Conservation (phyloP, 1,140 invertebrate genomes). For the Lutraria rhynchaena region DNA sequence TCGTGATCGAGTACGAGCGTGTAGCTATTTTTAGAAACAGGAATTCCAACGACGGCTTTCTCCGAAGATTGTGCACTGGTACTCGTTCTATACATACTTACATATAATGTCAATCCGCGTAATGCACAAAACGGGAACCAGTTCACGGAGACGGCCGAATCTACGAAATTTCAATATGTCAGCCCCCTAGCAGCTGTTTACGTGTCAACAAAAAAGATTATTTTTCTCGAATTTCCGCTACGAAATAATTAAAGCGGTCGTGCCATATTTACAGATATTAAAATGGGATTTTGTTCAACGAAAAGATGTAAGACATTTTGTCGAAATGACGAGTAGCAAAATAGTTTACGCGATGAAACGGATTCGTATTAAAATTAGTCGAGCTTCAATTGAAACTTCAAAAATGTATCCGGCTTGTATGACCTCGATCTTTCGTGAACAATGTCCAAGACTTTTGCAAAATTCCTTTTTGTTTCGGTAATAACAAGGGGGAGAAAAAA, state of each 20-base stretch:
- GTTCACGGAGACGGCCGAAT: background rate
- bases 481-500: too few species aligned
- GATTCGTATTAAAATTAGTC: too few species aligned
- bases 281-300: constrained; percentile 9
- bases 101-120: too few species aligned
- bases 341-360: too few species aligned
- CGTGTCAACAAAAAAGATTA: constrained; percentile 36
- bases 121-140: background rate
- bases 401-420: too few species aligned
- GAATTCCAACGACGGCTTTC: too few species aligned
- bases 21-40: background rate
- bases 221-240: background rate
- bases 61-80: too few species aligned
- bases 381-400: too few species aligned
- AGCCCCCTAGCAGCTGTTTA: constrained; percentile 47
- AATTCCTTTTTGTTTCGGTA: too few species aligned
- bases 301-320: constrained; percentile 12
- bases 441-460: too few species aligned
- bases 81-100: background rate
- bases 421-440: too few species aligned
- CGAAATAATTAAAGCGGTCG: background rate
- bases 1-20: background rate
- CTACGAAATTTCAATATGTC: constrained; percentile 54
- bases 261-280: background rate
- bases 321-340: too few species aligned